A percentile compares a stretch with the other conserved stretches of the same genome.
phyloP scores from a whole-genome alignment of 2,888 invertebrate species.

The Mythimna loreyi region DNA sequence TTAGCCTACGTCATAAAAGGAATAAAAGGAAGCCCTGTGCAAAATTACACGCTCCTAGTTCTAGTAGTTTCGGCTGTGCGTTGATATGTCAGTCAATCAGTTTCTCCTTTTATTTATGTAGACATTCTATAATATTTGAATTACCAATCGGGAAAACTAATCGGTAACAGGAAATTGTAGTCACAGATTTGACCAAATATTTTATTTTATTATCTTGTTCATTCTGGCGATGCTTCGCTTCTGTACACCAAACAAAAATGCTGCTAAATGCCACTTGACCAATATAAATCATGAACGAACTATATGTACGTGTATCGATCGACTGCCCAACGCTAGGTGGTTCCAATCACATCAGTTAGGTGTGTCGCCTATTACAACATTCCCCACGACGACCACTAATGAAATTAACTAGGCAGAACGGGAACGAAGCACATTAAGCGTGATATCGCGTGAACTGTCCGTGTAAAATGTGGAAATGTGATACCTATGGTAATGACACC shows the following conservation, averaged over 20 bases:
- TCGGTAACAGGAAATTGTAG: not conserved
- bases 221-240: not conserved
- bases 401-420: slow-evolving; percentile 79
- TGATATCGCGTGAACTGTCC: slow-evolving; percentile 64
- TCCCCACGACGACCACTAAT: slow-evolving; percentile 75
- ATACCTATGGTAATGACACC: slow-evolving; percentile 51
- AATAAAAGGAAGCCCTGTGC: too few species aligned
- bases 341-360: slow-evolving; percentile 66
- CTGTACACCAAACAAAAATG: not conserved
- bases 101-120: too few species aligned
- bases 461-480: slow-evolving; percentile 61
- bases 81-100: too few species aligned
- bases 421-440: slow-evolving; percentile 74
- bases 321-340: slow-evolving; percentile 37
- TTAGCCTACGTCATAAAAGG: too few species aligned
- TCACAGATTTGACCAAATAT: not conserved
- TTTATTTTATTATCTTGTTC: not conserved
- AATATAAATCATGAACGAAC: slow-evolving; percentile 7
- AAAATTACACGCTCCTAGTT: too few species aligned
- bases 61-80: too few species aligned
- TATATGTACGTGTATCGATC: slow-evolving; percentile 27
- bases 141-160: not conserved
- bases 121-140: too few species aligned
- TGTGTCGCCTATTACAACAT: slow-evolving; percentile 72
- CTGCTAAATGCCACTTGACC: not conserved